Conservation (phyloP, 2,113 vertebrate species). For the Collichthys lucidus region DNA sequence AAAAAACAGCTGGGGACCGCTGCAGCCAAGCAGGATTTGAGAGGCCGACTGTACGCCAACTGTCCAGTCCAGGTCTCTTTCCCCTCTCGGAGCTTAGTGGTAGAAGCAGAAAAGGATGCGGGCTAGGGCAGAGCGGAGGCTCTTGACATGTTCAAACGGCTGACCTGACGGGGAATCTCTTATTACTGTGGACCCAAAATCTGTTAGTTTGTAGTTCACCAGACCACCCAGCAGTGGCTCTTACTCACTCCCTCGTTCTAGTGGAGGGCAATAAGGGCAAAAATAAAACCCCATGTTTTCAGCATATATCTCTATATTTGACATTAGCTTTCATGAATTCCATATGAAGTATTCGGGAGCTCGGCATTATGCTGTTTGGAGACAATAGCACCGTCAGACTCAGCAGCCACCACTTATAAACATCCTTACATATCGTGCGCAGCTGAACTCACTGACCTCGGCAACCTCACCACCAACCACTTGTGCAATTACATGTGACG, state of each 20-base stretch:
- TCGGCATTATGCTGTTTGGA: background rate
- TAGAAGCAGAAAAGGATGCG: background rate
- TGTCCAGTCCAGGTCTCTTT: conserved; percentile 6
- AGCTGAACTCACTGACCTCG: conserved; percentile 5
- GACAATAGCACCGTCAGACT: conserved; percentile 11
- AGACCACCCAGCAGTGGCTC: background rate
- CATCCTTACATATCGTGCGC: conserved; percentile 10
- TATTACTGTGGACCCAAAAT: background rate
- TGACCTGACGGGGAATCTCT: background rate
- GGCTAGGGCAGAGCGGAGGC: background rate
- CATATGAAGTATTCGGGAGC: background rate
- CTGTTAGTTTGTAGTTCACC: no score
- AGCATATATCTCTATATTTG: no score
- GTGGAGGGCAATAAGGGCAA: background rate
- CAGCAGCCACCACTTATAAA: conserved; percentile 24
- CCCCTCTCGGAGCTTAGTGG: background rate
- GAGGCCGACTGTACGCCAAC: background rate
- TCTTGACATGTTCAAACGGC: background rate
- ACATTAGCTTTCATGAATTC: background rate
- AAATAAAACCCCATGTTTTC: no score
- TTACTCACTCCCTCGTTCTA: background rate
- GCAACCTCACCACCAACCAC: background rate
- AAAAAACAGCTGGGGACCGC: conserved; percentile 3
- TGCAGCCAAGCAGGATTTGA: conserved; percentile 16
- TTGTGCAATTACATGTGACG: background rate